Percentiles rank a stretch among this genome's conserved stretches.
Conservation (phyloP, 2,888 invertebrate species). For the Cryptocephalus moraei region DNA sequence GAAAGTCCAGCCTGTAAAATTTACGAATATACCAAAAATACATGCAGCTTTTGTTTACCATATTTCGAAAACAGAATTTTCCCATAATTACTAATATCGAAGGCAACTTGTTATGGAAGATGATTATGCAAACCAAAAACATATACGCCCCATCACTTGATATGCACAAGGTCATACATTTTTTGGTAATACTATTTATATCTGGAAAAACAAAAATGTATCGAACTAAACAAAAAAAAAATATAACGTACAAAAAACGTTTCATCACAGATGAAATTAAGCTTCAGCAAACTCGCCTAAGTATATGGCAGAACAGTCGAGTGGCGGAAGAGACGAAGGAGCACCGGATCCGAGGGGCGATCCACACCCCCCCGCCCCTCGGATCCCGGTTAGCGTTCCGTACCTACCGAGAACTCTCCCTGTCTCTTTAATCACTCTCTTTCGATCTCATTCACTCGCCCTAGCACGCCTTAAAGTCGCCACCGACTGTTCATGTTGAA, state of each 20-base stretch:
- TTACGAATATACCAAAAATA: too few species aligned
- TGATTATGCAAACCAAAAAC: constrained; percentile 1
- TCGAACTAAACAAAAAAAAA: constrained; percentile 5
- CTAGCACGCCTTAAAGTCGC: constrained; percentile 8
- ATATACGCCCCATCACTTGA: constrained; percentile 1
- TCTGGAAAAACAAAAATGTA: constrained; percentile 4
- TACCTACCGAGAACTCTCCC: too few species aligned
- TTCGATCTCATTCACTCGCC: too few species aligned
- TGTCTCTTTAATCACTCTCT: too few species aligned
- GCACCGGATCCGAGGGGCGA: too few species aligned
- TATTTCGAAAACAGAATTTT: too few species aligned
- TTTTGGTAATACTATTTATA: constrained; percentile 3
- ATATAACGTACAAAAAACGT: constrained; percentile 15
- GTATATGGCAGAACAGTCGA: constrained; percentile 21
- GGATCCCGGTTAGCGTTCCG: too few species aligned
- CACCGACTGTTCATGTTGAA: constrained; percentile 12
- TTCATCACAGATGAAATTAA: constrained; percentile 24
- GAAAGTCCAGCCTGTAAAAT: too few species aligned
- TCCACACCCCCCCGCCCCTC: too few species aligned
- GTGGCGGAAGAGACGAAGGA: constrained; percentile 3
- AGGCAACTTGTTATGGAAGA: too few species aligned
- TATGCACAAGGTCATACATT: not conserved
- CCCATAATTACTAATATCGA: too few species aligned
- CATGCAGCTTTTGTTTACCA: too few species aligned
- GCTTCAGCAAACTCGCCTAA: constrained; percentile 19